Conservation (phyloP, 2,888 invertebrate species). For the Euzetes globulus region DNA sequence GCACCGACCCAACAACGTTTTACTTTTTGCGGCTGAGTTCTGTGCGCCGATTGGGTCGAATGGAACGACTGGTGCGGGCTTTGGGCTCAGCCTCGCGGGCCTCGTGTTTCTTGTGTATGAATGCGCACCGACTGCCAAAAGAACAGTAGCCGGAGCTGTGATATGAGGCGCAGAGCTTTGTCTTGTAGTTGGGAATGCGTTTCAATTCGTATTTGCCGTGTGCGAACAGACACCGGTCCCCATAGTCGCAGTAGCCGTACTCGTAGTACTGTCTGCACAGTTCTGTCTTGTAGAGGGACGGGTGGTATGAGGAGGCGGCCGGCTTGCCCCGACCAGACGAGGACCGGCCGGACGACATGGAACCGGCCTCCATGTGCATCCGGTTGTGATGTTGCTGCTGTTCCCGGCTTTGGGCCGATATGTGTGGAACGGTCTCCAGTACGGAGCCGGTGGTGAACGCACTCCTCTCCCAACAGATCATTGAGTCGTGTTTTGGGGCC, state of each 20-base stretch:
- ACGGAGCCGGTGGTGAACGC: constrained; percentile 31
- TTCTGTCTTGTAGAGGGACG: constrained; percentile 38
- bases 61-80: not conserved
- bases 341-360: not conserved
- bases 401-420: not conserved
- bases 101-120: constrained; percentile 35
- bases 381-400: constrained; percentile 18
- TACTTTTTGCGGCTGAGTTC: not conserved
- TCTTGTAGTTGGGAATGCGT: constrained; percentile 34
- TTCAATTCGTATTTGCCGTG: constrained; percentile 37
- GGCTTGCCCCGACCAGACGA: not conserved
- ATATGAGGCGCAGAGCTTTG: constrained; percentile 32
- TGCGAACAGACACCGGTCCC: constrained; percentile 37
- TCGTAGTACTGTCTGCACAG: constrained; percentile 36
- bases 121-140: constrained; percentile 34
- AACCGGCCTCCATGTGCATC: not conserved
- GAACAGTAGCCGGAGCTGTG: constrained; percentile 34
- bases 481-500: constrained; percentile 31
- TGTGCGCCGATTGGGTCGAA: constrained; percentile 11
- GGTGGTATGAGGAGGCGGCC: constrained; percentile 6
- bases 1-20: not conserved
- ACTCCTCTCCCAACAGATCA: constrained; percentile 30
- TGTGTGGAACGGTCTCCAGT: not conserved
- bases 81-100: not conserved
- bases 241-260: constrained; percentile 36